A percentile compares a stretch with the other conserved stretches of the same genome.
These are phyloP conservation scores for human (Homo sapiens) DNA, from an alignment of 2,113 vertebrate species.

Conservation along the genomic window GRCh38 chr17:21248501-21249000, in stretches of 20 bases:
- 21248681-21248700: not conserved
- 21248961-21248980: not conserved
- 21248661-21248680: not conserved
- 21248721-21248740: not conserved
- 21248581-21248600: not conserved
- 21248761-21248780: not conserved
- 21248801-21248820: not conserved
- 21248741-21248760: not conserved
- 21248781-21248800: not conserved
- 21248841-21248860: not conserved
- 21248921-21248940: not conserved
- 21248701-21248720: not conserved
- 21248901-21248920: not conserved
- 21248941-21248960: not conserved
- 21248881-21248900: not conserved
- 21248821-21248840: not conserved
- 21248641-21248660: not conserved
- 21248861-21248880: not conserved
- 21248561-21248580: fast-evolving
- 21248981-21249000: not conserved
- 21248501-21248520: not conserved
- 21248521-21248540: not conserved
- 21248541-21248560: not conserved
- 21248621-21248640: not conserved
- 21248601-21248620: not conserved